Base-by-base conservation (phyloP, 2,888 invertebrate genomes). In the Dorcus hopei region DNA sequence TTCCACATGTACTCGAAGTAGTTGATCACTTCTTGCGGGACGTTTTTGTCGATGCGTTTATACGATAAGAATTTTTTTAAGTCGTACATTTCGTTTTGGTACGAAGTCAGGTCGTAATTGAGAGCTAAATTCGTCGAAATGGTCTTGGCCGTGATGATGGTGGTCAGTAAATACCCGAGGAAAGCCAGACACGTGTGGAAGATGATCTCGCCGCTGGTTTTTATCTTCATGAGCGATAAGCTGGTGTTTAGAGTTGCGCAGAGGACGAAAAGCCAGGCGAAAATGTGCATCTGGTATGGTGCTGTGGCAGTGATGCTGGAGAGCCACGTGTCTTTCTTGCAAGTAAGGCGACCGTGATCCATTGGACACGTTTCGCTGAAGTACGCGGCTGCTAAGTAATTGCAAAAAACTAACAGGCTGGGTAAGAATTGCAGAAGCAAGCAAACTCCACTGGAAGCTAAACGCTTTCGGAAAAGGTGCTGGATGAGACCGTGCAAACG, bases 1-100 rank as follows among this genome's bases (percentile, higher is more conserved):
- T 43, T 49, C 70, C 70, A 70, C 33, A 67, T 54, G 39, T 65
- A 68, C 45, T 71, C 69, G 51, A 63, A 71, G 49, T 71, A 65
- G 9, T 64, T 62, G 11, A 69, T 63, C 3, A 66, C 52, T 52
- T 67, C 68, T 5, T 54, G 53, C 40, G 58, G 61, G 8, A 70
- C 19, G 11, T 55, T 54, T 38, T 56, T 56, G 42, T 68, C 68
- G n/a, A 70, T 64, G 23, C 61, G 64, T 38, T 52, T 52, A 14
- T 61, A 51, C 16, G 60, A 55, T 52, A 70, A 33, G 49, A 69
- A 71, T 5, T 49, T 49, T 3, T 68, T 57, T 47, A 71, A 59
- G n/a, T 59, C 54, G 26, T 45, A 53, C 69, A 71, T 70, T 2
- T 61, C 61, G 14, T 66, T 59, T 42, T 71, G 70, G 16, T 59